Conservation (phyloP, 1,140 invertebrate species). For the Mizuhopecten yessoensis region DNA sequence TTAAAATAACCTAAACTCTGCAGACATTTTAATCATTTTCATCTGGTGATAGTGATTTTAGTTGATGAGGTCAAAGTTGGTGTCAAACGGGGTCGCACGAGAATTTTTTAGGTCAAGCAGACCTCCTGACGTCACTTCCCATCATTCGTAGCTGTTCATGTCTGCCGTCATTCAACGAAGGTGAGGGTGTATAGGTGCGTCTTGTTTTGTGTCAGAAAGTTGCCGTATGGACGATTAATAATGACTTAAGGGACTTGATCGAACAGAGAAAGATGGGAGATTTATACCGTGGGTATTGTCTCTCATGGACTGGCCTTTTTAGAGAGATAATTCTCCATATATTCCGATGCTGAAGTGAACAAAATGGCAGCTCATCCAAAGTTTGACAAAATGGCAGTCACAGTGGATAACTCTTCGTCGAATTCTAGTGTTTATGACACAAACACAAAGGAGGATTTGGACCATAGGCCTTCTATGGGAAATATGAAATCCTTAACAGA, state of each 20-base stretch:
- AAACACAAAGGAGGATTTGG: constrained; percentile 55
- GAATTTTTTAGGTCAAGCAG: constrained; percentile 57
- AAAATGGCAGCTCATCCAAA: constrained; percentile 68
- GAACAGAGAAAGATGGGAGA: constrained; percentile 51
- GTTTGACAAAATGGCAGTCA: constrained; percentile 69
- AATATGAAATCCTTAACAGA: constrained; percentile 48
- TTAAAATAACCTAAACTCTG: not conserved
- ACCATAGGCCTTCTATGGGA: constrained; percentile 44
- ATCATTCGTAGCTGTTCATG: constrained; percentile 69
- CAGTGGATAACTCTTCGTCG: constrained; percentile 63
- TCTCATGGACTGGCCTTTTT: constrained; percentile 58
- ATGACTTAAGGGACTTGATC: constrained; percentile 44
- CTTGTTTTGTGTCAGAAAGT: constrained; percentile 66
- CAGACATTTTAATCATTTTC: not conserved
- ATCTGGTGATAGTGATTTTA: not conserved
- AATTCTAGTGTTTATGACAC: constrained; percentile 56
- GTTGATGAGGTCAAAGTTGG: constrained; percentile 21
- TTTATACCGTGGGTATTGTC: constrained; percentile 57
- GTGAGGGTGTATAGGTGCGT: constrained; percentile 50
- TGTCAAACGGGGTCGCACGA: constrained; percentile 50
- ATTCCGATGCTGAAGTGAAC: constrained; percentile 52
- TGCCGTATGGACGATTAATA: constrained; percentile 8
- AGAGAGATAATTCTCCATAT: constrained; percentile 57
- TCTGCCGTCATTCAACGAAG: constrained; percentile 59
- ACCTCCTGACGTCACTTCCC: constrained; percentile 67